Evolutionary conservation across 2,797 vertebrate species (phyloP), one percentile per base, ranked within the genome.

Genomic region (Etheostoma nigrum): DNA sequence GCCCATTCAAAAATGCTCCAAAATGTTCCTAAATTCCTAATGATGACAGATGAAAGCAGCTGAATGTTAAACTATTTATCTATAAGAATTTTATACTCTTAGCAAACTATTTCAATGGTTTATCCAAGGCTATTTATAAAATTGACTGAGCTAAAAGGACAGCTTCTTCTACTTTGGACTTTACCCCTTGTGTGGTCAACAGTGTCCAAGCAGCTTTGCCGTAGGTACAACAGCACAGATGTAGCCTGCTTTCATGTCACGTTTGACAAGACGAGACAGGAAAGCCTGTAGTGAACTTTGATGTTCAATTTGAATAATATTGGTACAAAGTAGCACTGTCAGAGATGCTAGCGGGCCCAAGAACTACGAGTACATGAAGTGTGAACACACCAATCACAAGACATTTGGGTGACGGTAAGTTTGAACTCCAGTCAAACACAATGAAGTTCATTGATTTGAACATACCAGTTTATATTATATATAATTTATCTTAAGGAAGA

Each of bases 251-350:
- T 86, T 83, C 62, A 70, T 76, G 81, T 79, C 30, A 54, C 40
- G 52, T 73, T 67, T 72, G 57, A 85, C 64, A 36, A 72, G 65
- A 86, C 57, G 23, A 70, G 72, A 74, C 54, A 48, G 52, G 52
- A 70, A 66, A 71, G 51, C 21, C 72, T 66, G 8, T 48, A 27
- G 58, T 60, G 67, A 87, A 64, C 71, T 74, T 83, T 78, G 63
- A 83, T 74, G 52, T 81, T 59, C 33, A 74, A 33, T 79, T 87
- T 67, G 30, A 48, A 55, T 76, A 13, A 40, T 40, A 1, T 40
- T 23, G 16, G 58, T 33, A 52, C 47, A 82, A 67, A 66, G 47
- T 48, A 67, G 48, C 21, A 30, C 42, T 27, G 63, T 78, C 62
- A 51, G 65, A 81, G 53, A 75, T 1, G 49, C 12, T 66, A 13